Evolutionary conservation across 2,113 vertebrate genomes (phyloP).

Genomic region (Pluvialis apricaria): DNA sequence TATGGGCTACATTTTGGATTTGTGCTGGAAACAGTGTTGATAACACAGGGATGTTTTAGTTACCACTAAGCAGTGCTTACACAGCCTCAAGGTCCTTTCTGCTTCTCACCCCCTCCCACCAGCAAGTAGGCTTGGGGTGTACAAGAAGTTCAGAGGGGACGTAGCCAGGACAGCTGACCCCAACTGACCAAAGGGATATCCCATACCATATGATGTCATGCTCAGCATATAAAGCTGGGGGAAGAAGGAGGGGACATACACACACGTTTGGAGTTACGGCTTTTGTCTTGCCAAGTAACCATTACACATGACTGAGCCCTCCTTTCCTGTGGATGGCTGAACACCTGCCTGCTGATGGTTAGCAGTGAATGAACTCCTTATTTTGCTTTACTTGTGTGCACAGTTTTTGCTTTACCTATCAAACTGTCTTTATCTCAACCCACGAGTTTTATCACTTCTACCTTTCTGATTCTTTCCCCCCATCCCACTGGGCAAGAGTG

Average conservation of each 20-base stretch:
- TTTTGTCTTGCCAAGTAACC: background rate
- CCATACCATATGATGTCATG: background rate
- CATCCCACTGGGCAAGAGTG: background rate
- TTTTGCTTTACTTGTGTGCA: background rate
- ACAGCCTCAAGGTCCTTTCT: background rate
- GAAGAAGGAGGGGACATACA: background rate
- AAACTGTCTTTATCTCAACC: background rate
- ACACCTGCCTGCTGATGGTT: accelerated
- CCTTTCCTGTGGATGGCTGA: background rate
- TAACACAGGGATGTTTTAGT: background rate
- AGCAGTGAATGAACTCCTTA: background rate
- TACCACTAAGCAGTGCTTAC: background rate
- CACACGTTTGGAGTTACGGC: accelerated
- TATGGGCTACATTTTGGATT: background rate
- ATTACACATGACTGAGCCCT: background rate
- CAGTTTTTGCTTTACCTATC: background rate
- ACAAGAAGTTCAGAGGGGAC: background rate
- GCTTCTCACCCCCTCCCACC: background rate
- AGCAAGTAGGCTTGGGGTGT: background rate
- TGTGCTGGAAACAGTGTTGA: background rate
- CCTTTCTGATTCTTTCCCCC: background rate
- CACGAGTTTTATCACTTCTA: background rate
- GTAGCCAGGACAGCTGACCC: background rate
- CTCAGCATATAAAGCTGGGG: background rate
- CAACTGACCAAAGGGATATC: background rate